These are phyloP conservation scores for Halocynthia roretzi DNA, from an alignment of 23 tunicate species.

Conservation along the genomic window DNA sequence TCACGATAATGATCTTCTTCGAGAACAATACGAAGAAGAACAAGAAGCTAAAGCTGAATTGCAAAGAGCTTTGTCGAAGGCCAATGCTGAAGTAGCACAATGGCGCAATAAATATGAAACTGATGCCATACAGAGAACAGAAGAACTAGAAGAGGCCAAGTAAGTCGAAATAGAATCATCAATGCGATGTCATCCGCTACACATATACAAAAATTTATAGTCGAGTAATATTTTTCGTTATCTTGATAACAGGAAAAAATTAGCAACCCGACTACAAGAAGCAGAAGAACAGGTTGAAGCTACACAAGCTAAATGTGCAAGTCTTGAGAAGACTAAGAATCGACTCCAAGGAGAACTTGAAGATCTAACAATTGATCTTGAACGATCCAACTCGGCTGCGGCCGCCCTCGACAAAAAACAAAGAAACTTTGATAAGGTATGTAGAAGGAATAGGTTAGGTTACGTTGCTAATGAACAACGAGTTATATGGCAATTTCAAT, in stretches of 20 bases:
- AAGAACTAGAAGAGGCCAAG: conserved; percentile 72
- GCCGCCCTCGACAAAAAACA: conserved; percentile 28
- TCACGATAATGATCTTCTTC: conserved; percentile 70
- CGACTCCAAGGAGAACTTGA: conserved; percentile 38
- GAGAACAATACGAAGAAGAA: conserved; percentile 90
- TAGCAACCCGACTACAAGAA: conserved; percentile 31
- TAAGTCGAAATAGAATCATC: conserved; percentile 24
- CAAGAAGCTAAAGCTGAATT: conserved; percentile 84
- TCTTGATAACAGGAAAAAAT: too few relatives aligned
- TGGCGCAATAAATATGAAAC: conserved; percentile 93
- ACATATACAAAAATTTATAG: too few relatives aligned
- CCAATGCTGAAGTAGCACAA: conserved; percentile 89
- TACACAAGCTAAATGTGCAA: conserved; percentile 26
- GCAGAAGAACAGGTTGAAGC: conserved; percentile 40
- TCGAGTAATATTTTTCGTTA: neutral
- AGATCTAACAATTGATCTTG: conserved; percentile 33
- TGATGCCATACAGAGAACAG: conserved; percentile 90
- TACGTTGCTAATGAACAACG: too few relatives aligned
- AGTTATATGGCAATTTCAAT: too few relatives aligned
- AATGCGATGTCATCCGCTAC: neutral
- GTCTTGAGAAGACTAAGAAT: conserved; percentile 29
- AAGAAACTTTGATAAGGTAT: too few relatives aligned
- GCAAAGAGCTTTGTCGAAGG: conserved; percentile 77
- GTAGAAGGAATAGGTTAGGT: too few relatives aligned
- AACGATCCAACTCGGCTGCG: conserved; percentile 32